Conservation (phyloP, 2,113 vertebrate genomes). For the Cynoglossus semilaevis region DNA sequence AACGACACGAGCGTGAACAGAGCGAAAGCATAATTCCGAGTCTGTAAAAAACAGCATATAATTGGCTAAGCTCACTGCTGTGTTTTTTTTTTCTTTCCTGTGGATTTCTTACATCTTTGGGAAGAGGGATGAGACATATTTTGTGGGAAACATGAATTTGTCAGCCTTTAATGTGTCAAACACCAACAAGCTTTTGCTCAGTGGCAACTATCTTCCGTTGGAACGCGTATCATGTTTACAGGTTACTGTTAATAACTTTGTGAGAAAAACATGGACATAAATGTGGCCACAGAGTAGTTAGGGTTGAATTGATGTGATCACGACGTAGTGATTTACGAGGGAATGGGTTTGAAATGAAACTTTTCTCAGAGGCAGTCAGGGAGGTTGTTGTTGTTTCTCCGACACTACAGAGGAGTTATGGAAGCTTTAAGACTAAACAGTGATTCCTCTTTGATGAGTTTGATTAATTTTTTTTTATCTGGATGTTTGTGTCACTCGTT, state of each 20-base stretch:
- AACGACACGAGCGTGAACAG: constrained; percentile 45
- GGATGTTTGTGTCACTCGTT: constrained; percentile 30
- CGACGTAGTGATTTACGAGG: constrained; percentile 30
- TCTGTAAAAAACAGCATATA: constrained; percentile 44
- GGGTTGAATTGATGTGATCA: not conserved
- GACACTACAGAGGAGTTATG: constrained; percentile 28
- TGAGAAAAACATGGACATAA: constrained; percentile 24
- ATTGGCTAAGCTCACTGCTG: constrained; percentile 40
- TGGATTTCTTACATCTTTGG: constrained; percentile 34
- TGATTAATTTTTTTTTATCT: constrained; percentile 57
- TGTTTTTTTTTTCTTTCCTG: constrained; percentile 16
- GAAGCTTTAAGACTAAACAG: constrained; percentile 34
- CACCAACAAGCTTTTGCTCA: constrained; percentile 14
- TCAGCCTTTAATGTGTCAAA: constrained; percentile 26
- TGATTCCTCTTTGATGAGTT: constrained; percentile 38
- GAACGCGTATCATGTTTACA: not conserved
- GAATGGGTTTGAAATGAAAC: constrained; percentile 13
- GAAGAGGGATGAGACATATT: constrained; percentile 22
- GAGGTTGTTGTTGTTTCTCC: constrained; percentile 33
- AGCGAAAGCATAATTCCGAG: constrained; percentile 37
- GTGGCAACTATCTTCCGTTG: not conserved
- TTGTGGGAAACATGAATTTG: constrained; percentile 19
- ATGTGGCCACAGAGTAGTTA: constrained; percentile 14
- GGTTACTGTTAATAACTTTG: constrained; percentile 9
- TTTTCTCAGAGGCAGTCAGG: constrained; percentile 35